Base-by-base conservation (phyloP, 2,888 invertebrate species). In the Metopia argyrocephala region DNA sequence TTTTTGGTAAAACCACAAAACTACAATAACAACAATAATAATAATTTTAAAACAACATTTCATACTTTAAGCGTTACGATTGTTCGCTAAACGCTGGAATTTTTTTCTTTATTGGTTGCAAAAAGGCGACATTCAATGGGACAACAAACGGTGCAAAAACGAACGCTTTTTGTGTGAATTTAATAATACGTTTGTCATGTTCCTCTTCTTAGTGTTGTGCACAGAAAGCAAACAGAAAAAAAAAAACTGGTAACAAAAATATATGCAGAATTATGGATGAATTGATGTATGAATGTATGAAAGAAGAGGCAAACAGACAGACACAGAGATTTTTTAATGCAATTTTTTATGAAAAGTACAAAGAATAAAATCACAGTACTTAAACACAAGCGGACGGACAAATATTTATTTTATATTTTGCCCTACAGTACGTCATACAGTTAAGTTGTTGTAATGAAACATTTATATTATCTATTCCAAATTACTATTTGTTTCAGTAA, bases 161-260 rank as follows among this genome's bases (percentile, higher is more conserved):
- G 87, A 87, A 88, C 88, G 88, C 88, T 87, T 87, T 87, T 88
- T 88, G 88, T 88, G 88, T 89, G 89, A 89, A 88, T 86, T 88
- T 89, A 88, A 88, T 88, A 88, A 88, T 89, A 88, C 87, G 87
- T 88, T 88, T 88, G 88, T 89, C 88, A 88, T 86, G 86, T 81
- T 78, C 82, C 83, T 83, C 38, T 71, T 82, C 76, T 81, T 71
- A 54, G 74, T 70, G 74, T 78, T 73, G 74, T 73, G 76, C 68
- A 69, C 52, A 74, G 6, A 66, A 56, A 75, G 54, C 23, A 31
- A 62, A 27, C 4, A 21, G 38, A 73, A 54, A 52, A 73, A 65
- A 69, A 62, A 56, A 7, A 48, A 71, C 61, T 68, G 71, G 65
- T 69, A 56, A 65, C 46, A 61, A 82, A 85, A 84, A 86, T 87